Evolutionary conservation across 2,797 vertebrate species (phyloP).

Genomic region (Sebastes ruberrimus): DNA sequence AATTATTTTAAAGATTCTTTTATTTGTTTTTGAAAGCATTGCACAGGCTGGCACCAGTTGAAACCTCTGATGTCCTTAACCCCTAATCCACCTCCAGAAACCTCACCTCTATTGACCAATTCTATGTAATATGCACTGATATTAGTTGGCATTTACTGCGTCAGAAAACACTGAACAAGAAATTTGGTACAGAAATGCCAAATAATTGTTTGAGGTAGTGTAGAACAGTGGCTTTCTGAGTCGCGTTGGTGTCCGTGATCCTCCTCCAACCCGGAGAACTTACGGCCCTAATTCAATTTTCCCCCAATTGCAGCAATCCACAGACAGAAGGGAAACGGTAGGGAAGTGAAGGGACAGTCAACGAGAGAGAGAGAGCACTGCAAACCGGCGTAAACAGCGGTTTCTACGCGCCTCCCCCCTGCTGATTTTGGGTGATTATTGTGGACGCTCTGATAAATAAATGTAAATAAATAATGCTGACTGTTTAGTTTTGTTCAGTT

Average conservation of each 20-base stretch:
- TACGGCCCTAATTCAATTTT: neutral
- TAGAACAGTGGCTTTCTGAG: neutral
- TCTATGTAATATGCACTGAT: too few relatives aligned
- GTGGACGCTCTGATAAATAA: too few relatives aligned
- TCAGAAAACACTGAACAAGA: neutral
- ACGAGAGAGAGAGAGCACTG: neutral
- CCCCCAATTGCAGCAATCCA: neutral
- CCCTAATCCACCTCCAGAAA: neutral
- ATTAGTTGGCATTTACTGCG: neutral
- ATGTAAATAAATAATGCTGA: too few relatives aligned
- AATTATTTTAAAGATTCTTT: slow-evolving; percentile 15
- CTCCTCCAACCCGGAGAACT: neutral
- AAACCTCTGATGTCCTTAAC: neutral
- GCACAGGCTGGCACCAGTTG: neutral
- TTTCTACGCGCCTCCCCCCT: neutral
- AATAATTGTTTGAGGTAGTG: neutral
- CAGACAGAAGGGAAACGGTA: neutral
- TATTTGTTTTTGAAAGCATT: neutral
- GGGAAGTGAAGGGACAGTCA: too few relatives aligned
- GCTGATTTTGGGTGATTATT: too few relatives aligned
- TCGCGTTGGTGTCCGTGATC: neutral
- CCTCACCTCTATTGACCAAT: neutral
- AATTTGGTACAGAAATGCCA: neutral
- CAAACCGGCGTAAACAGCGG: neutral
- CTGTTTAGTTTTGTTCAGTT: too few relatives aligned